These are phyloP conservation scores for Lasioglossum calceatum DNA, from an alignment of 2,888 invertebrate genomes.

Conservation along the genomic window DNA sequence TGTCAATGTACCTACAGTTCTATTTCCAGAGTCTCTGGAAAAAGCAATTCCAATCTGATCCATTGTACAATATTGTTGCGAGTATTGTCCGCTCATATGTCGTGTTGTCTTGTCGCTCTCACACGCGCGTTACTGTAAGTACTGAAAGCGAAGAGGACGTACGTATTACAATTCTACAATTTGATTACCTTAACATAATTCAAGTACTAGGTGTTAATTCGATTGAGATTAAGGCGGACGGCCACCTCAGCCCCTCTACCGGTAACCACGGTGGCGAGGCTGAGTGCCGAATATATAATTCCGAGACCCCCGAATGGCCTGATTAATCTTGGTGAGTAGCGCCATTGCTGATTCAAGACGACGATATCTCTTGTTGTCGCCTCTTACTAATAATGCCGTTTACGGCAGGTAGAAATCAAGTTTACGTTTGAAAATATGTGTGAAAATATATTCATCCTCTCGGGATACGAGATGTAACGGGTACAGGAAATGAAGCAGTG, in stretches of 20 bases:
- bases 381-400: constrained; percentile 77
- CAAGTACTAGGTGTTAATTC: constrained; percentile 78
- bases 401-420: constrained; percentile 74
- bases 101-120: constrained; percentile 83
- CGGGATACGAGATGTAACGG: constrained; percentile 73
- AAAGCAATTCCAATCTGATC: constrained; percentile 84
- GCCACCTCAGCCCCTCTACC: constrained; percentile 74
- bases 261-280: constrained; percentile 71
- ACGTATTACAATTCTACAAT: constrained; percentile 82
- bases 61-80: constrained; percentile 84
- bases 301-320: constrained; percentile 73
- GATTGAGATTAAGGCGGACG: constrained; percentile 71
- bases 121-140: constrained; percentile 84
- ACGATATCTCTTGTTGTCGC: constrained; percentile 76
- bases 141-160: constrained; percentile 83
- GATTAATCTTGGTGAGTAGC: constrained; percentile 80
- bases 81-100: constrained; percentile 83
- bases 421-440: constrained; percentile 81
- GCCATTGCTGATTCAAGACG: constrained; percentile 74
- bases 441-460: constrained; percentile 74
- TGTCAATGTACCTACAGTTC: constrained; percentile 81
- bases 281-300: constrained; percentile 69
- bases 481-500: constrained; percentile 78
- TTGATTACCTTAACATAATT: constrained; percentile 82
- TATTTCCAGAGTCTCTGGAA: constrained; percentile 85